These are phyloP conservation scores for Agrotis exclamationis DNA, from an alignment of 2,888 invertebrate species.

Conservation along the genomic window DNA sequence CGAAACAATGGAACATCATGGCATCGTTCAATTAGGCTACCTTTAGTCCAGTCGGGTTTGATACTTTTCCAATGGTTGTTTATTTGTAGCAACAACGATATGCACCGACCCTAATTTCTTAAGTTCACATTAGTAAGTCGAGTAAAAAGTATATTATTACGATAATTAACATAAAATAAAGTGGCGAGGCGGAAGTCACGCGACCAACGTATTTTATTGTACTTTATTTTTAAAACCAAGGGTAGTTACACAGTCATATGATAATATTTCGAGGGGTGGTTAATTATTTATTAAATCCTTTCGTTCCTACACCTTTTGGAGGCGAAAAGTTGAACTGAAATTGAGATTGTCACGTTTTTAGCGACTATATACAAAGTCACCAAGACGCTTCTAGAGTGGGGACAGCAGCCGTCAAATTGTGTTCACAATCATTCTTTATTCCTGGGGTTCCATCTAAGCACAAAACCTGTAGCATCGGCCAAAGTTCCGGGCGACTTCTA, in stretches of 20 bases:
- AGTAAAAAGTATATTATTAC: slow-evolving; percentile 64
- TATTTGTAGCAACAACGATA: not conserved
- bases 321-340: too few species aligned
- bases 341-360: too few species aligned
- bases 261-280: slow-evolving; percentile 27
- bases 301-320: not conserved
- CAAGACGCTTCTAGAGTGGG: too few species aligned
- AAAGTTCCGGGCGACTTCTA: too few species aligned
- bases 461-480: too few species aligned
- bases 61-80: not conserved
- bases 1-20: too few species aligned
- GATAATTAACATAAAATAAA: slow-evolving; percentile 68
- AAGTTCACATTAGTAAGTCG: slow-evolving; percentile 56
- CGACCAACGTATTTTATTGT: slow-evolving; percentile 85
- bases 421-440: too few species aligned
- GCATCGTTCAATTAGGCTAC: too few species aligned
- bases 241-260: slow-evolving; percentile 16
- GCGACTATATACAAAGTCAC: too few species aligned
- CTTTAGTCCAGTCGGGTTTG: too few species aligned
- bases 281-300: slow-evolving; percentile 5
- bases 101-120: slow-evolving; percentile 22
- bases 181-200: slow-evolving; percentile 71
- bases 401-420: too few species aligned
- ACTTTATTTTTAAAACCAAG: slow-evolving; percentile 49
- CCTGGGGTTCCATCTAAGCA: too few species aligned